These are phyloP conservation scores for Acronicta aceris DNA, from an alignment of 2,888 invertebrate species.

Conservation along the genomic window DNA sequence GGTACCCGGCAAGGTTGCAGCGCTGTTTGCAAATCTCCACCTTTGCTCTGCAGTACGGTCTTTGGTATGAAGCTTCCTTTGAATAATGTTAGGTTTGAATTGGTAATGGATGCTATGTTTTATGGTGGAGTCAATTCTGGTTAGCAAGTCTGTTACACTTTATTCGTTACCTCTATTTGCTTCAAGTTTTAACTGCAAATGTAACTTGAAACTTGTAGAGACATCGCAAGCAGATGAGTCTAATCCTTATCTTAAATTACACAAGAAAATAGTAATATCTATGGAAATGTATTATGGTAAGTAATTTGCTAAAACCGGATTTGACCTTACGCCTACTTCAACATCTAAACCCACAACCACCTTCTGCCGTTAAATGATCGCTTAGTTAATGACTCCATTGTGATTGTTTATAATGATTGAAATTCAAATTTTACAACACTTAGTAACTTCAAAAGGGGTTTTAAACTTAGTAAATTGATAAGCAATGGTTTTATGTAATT, in stretches of 20 bases:
- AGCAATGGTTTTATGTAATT: conserved; percentile 41
- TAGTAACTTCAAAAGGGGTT: conserved; percentile 39
- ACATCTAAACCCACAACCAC: background rate
- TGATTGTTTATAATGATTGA: conserved; percentile 27
- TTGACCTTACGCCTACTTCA: background rate
- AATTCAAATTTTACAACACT: conserved; percentile 25
- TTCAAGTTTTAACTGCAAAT: too few relatives aligned
- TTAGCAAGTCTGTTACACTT: background rate
- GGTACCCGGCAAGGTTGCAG: conserved; percentile 34
- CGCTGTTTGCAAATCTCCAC: conserved; percentile 36
- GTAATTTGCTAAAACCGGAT: background rate
- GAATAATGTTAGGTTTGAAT: conserved; percentile 18
- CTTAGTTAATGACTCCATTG: conserved; percentile 18
- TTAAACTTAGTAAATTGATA: conserved; percentile 38
- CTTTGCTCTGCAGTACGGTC: conserved; percentile 28
- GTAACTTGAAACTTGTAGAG: too few relatives aligned
- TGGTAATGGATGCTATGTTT: conserved; percentile 20
- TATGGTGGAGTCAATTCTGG: background rate
- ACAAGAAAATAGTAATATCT: too few relatives aligned
- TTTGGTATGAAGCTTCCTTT: conserved; percentile 18
- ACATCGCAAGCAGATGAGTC: too few relatives aligned
- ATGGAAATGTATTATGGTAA: background rate
- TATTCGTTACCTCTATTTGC: too few relatives aligned
- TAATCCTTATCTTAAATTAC: too few relatives aligned
- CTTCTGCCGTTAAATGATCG: conserved; percentile 10